Conservation (phyloP, 2,888 invertebrate species). For the Pecten maximus region DNA sequence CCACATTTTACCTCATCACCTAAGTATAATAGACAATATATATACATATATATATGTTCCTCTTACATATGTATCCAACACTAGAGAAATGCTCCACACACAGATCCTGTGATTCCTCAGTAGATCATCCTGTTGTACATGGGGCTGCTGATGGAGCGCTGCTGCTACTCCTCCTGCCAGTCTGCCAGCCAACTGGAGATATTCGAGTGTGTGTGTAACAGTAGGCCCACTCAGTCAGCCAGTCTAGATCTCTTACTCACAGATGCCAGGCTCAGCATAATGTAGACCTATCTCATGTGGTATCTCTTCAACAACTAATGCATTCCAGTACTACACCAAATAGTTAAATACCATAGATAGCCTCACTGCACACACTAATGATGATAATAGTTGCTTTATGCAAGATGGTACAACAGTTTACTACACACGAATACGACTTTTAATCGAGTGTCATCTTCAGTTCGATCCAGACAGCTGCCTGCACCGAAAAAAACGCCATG, state of each 20-base stretch:
- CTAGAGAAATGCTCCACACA: neutral
- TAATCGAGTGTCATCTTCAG: neutral
- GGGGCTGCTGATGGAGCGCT: neutral
- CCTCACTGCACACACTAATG: neutral
- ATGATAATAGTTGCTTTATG: neutral
- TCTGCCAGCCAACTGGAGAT: slow-evolving; percentile 13
- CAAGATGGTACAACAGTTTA: neutral
- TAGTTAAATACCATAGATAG: neutral
- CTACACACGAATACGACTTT: neutral
- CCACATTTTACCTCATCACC: neutral
- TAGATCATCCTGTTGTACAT: neutral
- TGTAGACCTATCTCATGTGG: neutral
- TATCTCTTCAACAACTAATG: slow-evolving; percentile 28
- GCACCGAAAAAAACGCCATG: neutral
- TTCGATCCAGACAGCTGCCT: neutral
- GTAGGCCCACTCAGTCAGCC: neutral
- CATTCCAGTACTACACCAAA: neutral
- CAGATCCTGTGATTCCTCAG: neutral
- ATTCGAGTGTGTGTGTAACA: slow-evolving; percentile 1
- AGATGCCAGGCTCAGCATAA: slow-evolving; percentile 9
- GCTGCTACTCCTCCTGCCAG: slow-evolving; percentile 11
- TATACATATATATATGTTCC: neutral
- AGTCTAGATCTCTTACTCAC: neutral
- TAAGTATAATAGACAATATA: neutral
- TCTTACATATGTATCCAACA: slow-evolving; percentile 21